A percentile compares a stretch with the other conserved stretches of the same genome.
phyloP scores from a whole-genome alignment of 2,888 invertebrate species.

The Lamproptera curius region DNA sequence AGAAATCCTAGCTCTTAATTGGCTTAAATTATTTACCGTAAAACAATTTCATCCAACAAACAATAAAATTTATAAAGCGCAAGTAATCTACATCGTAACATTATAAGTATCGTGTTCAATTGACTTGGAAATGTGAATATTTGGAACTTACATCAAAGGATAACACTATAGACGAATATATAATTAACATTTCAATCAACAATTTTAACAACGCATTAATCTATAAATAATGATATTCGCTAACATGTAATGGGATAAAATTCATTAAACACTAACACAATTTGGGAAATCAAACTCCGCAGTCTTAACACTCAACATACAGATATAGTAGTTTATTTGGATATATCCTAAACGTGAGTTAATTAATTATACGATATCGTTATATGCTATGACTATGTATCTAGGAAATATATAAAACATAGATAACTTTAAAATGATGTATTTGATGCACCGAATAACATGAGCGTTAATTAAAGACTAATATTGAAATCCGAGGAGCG shows the following conservation, averaged over 20 bases:
- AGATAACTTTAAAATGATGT: too few relatives aligned
- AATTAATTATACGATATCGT: slow-evolving; percentile 3
- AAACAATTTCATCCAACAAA: too few relatives aligned
- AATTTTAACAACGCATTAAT: slow-evolving; percentile 9
- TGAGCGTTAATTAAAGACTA: too few relatives aligned
- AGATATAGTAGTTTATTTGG: not conserved
- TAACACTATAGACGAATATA: slow-evolving; percentile 1
- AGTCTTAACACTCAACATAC: slow-evolving; percentile 9
- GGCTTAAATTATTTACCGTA: too few relatives aligned
- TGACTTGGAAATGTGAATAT: slow-evolving; percentile 12
- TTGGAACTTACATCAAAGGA: not conserved
- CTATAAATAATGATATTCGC: not conserved
- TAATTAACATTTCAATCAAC: slow-evolving; percentile 5
- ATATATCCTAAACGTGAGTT: not conserved
- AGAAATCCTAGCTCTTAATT: too few relatives aligned
- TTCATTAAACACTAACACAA: not conserved
- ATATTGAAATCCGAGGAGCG: too few relatives aligned
- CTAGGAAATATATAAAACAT: too few relatives aligned
- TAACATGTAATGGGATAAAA: not conserved
- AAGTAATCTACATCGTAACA: not conserved
- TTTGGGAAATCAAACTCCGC: too few relatives aligned
- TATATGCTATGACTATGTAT: too few relatives aligned
- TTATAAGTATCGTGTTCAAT: slow-evolving; percentile 11
- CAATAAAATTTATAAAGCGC: slow-evolving; percentile 5
- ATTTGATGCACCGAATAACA: too few relatives aligned